phyloP scores from a whole-genome alignment of 2,888 invertebrate species.

The Himalopsyche kuldschensis region DNA sequence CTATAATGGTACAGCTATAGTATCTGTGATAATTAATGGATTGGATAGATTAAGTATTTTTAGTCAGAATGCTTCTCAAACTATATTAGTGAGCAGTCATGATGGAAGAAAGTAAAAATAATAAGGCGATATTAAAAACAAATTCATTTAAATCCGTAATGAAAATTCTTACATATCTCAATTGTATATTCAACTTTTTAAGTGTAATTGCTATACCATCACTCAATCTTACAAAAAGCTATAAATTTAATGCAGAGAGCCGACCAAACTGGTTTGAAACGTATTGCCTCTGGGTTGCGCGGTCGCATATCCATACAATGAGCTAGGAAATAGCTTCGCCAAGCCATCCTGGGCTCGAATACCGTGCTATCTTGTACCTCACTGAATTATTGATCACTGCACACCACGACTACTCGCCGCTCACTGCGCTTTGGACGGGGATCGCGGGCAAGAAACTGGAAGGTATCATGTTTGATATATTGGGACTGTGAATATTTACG shows the following conservation, averaged over 20 bases:
- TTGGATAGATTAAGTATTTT: too few relatives aligned
- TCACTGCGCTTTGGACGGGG: background rate
- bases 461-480: background rate
- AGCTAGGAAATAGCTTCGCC: background rate
- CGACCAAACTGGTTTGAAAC: background rate
- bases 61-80: too few relatives aligned
- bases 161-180: background rate
- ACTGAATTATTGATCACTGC: background rate
- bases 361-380: background rate
- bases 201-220: background rate
- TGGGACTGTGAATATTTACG: too few relatives aligned
- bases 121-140: too few relatives aligned
- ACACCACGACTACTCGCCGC: background rate
- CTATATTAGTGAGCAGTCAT: too few relatives aligned
- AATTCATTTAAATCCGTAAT: background rate
- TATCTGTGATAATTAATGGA: too few relatives aligned
- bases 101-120: too few relatives aligned
- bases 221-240: background rate
- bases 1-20: too few relatives aligned
- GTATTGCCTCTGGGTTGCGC: background rate
- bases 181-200: background rate
- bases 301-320: background rate
- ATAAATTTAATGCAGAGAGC: background rate
- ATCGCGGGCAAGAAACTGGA: background rate
- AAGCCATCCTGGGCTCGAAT: background rate